These are phyloP conservation scores for Heliornis fulica DNA, from an alignment of 2,113 vertebrate species.

Conservation along the genomic window DNA sequence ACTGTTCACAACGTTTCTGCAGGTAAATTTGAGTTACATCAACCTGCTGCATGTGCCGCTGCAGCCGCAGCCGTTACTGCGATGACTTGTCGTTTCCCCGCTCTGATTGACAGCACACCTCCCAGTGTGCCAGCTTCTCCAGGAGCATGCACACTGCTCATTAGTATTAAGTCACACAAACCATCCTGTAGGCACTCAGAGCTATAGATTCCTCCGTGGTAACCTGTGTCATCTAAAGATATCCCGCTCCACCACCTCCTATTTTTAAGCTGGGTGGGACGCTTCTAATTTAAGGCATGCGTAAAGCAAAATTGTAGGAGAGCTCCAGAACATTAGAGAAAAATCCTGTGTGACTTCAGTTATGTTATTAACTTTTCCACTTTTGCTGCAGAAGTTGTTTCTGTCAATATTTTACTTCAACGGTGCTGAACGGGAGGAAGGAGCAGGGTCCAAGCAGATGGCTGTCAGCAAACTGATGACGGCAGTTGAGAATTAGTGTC, in stretches of 20 bases:
- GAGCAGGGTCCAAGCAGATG: slow-evolving; percentile 78
- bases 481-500: slow-evolving; percentile 76
- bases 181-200: background rate
- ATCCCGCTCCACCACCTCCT: slow-evolving; percentile 2
- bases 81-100: background rate
- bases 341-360: slow-evolving; percentile 48
- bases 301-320: slow-evolving; percentile 39
- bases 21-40: background rate
- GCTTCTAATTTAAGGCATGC: slow-evolving; percentile 35
- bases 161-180: background rate
- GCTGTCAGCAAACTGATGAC: slow-evolving; percentile 78
- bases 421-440: slow-evolving; percentile 68
- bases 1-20: background rate
- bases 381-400: slow-evolving; percentile 67
- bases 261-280: slow-evolving; percentile 32
- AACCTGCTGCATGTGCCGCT: background rate
- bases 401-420: slow-evolving; percentile 73
- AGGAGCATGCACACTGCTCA: background rate
- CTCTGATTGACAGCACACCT: background rate
- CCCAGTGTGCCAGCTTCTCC: background rate
- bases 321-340: slow-evolving; percentile 45
- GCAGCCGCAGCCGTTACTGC: background rate
- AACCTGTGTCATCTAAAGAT: slow-evolving; percentile 45
- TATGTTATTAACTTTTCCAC: slow-evolving; percentile 63
- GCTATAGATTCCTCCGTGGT: background rate